Percentiles rank a stretch among this genome's conserved stretches.
phyloP scores from a whole-genome alignment of 64 coral and sea anemone species.

The Pachyseris speciosa region DNA sequence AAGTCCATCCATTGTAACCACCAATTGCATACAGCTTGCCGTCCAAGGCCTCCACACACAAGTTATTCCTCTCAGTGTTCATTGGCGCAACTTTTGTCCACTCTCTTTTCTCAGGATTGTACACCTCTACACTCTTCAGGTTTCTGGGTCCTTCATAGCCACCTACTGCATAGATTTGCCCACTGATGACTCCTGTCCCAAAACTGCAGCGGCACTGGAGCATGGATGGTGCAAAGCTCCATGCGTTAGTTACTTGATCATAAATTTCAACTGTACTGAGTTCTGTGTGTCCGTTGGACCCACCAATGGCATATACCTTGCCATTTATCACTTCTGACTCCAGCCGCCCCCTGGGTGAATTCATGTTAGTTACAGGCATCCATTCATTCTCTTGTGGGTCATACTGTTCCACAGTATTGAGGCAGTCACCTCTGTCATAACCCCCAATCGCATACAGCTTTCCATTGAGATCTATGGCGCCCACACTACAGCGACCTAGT shows the following conservation, averaged over 20 bases:
- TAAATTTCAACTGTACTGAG: slow-evolving; percentile 83
- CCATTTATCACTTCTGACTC: slow-evolving; percentile 65
- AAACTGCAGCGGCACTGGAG: slow-evolving; percentile 74
- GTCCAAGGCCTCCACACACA: slow-evolving; percentile 74
- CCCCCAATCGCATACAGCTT: slow-evolving; percentile 98
- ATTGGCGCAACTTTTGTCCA: slow-evolving; percentile 64
- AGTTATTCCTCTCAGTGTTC: slow-evolving; percentile 80
- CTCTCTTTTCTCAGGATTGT: slow-evolving; percentile 52
- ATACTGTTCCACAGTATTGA: slow-evolving; percentile 85
- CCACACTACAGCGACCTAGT: slow-evolving; percentile 93
- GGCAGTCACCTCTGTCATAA: slow-evolving; percentile 95
- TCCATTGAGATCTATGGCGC: slow-evolving; percentile 67
- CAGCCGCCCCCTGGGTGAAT: slow-evolving; percentile 76
- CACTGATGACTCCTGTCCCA: slow-evolving; percentile 62
- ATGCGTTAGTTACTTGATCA: slow-evolving; percentile 44
- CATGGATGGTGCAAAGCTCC: slow-evolving; percentile 72
- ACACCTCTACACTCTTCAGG: slow-evolving; percentile 77
- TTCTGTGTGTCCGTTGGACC: slow-evolving; percentile 84
- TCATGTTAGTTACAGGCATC: slow-evolving; percentile 82
- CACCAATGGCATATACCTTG: slow-evolving; percentile 85
- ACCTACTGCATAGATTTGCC: slow-evolving; percentile 71
- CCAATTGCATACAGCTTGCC: slow-evolving; percentile 88
- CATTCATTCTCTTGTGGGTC: slow-evolving; percentile 81
- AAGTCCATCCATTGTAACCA: slow-evolving; percentile 93
- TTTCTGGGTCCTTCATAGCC: slow-evolving; percentile 82